Evolutionary conservation across 2,797 vertebrate genomes (phyloP).

Genomic region (Pelodytes ibericus): DNA sequence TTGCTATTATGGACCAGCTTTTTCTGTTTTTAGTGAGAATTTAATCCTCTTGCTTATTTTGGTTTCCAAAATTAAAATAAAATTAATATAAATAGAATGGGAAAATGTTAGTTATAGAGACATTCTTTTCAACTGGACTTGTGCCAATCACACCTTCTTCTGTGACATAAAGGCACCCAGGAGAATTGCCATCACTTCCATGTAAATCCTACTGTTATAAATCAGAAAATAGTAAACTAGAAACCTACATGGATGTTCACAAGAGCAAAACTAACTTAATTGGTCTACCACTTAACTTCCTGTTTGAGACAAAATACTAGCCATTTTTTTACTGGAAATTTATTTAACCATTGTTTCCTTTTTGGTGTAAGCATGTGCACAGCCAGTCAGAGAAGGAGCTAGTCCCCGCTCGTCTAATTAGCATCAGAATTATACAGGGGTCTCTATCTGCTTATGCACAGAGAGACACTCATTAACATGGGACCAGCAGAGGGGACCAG

Average conservation of each 20-base stretch:
- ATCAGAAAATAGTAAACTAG: slow-evolving; percentile 62
- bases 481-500: no score
- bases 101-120: slow-evolving; percentile 60
- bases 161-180: slow-evolving; percentile 59
- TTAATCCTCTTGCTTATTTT: slow-evolving; percentile 67
- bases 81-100: slow-evolving; percentile 63
- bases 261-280: no score
- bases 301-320: no score
- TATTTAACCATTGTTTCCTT: no score
- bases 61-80: slow-evolving; percentile 63
- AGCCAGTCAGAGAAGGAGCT: no score
- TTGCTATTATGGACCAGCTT: slow-evolving; percentile 64
- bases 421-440: no score
- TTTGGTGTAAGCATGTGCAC: no score
- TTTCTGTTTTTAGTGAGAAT: slow-evolving; percentile 64
- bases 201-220: slow-evolving; percentile 68
- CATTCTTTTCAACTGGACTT: slow-evolving; percentile 60
- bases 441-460: no score
- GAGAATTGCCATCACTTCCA: slow-evolving; percentile 59
- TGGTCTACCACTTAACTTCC: no score
- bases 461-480: no score
- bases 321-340: no score
- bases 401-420: no score
- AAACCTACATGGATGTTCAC: slow-evolving; percentile 60
- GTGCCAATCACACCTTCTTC: slow-evolving; percentile 63